Evolutionary conservation across 2,797 vertebrate species (phyloP).

Genomic region (Octomys mimax): DNA sequence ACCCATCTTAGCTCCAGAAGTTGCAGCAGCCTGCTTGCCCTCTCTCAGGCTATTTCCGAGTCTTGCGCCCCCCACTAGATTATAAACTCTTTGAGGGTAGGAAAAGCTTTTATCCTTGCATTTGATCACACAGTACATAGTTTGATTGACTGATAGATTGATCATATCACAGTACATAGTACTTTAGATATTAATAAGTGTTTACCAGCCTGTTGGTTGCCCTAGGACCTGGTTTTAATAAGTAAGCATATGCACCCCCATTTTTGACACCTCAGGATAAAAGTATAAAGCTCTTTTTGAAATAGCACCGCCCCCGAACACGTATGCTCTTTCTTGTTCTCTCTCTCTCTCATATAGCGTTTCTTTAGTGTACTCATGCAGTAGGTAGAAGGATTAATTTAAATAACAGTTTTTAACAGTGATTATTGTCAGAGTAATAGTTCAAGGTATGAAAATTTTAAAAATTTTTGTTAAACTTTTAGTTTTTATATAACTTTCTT

Average conservation of each 20-base stretch:
- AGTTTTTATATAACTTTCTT: conserved; percentile 29
- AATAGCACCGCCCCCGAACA: not conserved
- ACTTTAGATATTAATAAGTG: not conserved
- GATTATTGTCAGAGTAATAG: conserved; percentile 24
- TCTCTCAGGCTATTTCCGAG: not conserved
- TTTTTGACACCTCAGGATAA: not conserved
- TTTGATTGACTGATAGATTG: not conserved
- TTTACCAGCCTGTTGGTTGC: not conserved
- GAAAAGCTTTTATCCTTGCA: not conserved
- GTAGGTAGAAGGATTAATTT: not conserved
- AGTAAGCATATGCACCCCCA: not conserved
- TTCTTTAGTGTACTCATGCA: not conserved
- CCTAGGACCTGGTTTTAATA: not conserved
- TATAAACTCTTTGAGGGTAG: not conserved
- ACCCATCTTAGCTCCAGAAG: not conserved
- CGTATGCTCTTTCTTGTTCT: too few species aligned
- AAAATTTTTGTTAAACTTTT: not conserved
- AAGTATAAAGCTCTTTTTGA: not conserved
- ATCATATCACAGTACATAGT: not conserved
- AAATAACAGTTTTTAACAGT: conserved; percentile 25
- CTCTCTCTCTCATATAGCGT: not conserved
- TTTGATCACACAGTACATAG: not conserved
- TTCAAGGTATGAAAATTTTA: not conserved
- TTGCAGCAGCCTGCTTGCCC: not conserved
- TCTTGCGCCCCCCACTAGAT: not conserved